A percentile compares a stretch with the other conserved stretches of the same genome.
Conservation (phyloP, 2,888 invertebrate species). For the Paralinhomoeus sp. region DNA sequence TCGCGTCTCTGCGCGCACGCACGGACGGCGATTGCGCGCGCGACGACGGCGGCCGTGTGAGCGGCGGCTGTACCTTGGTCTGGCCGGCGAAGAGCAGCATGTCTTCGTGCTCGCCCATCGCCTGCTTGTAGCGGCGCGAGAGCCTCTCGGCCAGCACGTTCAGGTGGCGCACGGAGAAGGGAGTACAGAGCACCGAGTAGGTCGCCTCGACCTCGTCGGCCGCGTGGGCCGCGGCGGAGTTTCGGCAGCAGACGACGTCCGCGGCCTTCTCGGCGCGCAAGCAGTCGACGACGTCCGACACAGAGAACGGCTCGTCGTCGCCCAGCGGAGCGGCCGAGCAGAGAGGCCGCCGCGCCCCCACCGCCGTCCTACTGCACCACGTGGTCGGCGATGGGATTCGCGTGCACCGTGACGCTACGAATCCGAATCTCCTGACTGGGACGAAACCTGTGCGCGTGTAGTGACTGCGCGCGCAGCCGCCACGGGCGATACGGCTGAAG, state of each 20-base stretch:
- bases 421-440: constrained; percentile 67
- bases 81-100: too few relatives aligned
- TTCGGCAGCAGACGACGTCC: constrained; percentile 54
- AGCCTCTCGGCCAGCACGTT: constrained; percentile 20
- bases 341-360: neutral
- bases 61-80: constrained; percentile 8
- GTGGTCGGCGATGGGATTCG: constrained; percentile 65
- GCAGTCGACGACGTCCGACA: constrained; percentile 56
- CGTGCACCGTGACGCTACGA: constrained; percentile 75
- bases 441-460: constrained; percentile 33
- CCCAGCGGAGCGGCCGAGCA: neutral
- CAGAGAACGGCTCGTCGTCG: constrained; percentile 39
- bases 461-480: too few relatives aligned
- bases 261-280: constrained; percentile 50
- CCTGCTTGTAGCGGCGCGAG: too few relatives aligned
- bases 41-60: too few relatives aligned
- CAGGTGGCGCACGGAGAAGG: constrained; percentile 25
- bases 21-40: neutral
- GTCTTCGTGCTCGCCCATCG: too few relatives aligned
- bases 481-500: too few relatives aligned
- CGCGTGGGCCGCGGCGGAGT: constrained; percentile 10
- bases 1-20: neutral
- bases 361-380: neutral
- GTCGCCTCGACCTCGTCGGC: constrained; percentile 55
- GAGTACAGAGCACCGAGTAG: constrained; percentile 55